Conservation (phyloP, 2,888 invertebrate genomes). For the Ligdia adustata region DNA sequence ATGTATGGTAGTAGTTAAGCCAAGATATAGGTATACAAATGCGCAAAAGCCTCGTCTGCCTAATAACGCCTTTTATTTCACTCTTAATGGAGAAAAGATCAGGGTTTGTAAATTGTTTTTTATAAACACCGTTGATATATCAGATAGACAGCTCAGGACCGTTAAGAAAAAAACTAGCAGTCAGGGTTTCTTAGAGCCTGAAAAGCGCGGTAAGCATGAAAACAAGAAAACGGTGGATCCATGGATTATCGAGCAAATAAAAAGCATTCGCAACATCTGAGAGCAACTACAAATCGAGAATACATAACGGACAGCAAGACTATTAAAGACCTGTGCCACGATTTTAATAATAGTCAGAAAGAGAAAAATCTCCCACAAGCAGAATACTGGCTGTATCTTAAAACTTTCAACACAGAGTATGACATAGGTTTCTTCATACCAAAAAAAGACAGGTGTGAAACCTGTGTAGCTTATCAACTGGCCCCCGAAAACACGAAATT, state of each 20-base stretch:
- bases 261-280: background rate
- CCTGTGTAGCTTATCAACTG: constrained; percentile 28
- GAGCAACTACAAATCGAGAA: background rate
- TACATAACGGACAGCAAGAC: background rate
- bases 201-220: constrained; percentile 23
- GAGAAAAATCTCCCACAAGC: background rate
- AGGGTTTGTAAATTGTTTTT: background rate
- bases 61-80: constrained; percentile 37
- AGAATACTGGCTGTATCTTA: background rate
- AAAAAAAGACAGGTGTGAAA: constrained; percentile 39
- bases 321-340: background rate
- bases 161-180: constrained; percentile 25
- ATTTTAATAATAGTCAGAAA: background rate
- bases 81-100: background rate
- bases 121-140: background rate
- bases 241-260: background rate
- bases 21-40: constrained; percentile 30
- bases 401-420: background rate
- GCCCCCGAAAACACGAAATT: constrained; percentile 13
- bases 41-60: constrained; percentile 27
- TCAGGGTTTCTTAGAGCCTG: constrained; percentile 1
- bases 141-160: constrained; percentile 16
- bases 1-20: constrained; percentile 29
- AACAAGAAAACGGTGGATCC: background rate
- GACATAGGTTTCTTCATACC: constrained; percentile 29